These are phyloP conservation scores for Passer domesticus DNA, from an alignment of 2,113 vertebrate genomes.

Conservation along the genomic window DNA sequence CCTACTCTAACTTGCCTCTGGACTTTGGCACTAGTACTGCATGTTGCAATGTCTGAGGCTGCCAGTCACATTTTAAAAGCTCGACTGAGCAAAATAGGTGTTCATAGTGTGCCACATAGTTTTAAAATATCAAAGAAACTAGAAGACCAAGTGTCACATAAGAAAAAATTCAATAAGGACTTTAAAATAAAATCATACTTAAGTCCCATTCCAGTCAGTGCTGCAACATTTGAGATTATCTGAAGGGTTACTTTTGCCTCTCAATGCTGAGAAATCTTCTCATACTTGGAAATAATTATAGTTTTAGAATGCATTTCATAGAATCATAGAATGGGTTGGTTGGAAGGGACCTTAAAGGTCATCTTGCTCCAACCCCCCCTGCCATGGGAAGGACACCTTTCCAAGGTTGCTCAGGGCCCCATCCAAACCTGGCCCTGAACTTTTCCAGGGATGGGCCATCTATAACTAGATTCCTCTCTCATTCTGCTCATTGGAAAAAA, in stretches of 20 bases:
- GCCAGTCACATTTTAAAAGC: background rate
- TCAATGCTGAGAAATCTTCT: background rate
- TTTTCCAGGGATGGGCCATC: background rate
- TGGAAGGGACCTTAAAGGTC: background rate
- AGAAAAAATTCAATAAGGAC: background rate
- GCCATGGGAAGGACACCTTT: background rate
- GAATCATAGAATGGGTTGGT: background rate
- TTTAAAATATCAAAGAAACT: background rate
- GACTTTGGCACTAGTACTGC: background rate
- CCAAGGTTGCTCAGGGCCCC: background rate
- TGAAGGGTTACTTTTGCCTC: background rate
- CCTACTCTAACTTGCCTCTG: background rate
- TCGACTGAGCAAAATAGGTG: fast-evolving
- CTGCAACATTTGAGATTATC: background rate
- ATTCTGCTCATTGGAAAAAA: background rate
- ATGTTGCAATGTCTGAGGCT: background rate
- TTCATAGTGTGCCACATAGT: background rate
- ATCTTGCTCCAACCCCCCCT: background rate
- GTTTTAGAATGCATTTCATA: background rate
- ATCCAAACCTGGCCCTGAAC: background rate
- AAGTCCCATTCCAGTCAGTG: background rate
- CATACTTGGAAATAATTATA: background rate
- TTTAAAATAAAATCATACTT: background rate
- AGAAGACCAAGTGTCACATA: background rate
- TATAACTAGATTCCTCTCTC: background rate